Conservation (phyloP, 2,888 invertebrate species). For the Acleris emargana region DNA sequence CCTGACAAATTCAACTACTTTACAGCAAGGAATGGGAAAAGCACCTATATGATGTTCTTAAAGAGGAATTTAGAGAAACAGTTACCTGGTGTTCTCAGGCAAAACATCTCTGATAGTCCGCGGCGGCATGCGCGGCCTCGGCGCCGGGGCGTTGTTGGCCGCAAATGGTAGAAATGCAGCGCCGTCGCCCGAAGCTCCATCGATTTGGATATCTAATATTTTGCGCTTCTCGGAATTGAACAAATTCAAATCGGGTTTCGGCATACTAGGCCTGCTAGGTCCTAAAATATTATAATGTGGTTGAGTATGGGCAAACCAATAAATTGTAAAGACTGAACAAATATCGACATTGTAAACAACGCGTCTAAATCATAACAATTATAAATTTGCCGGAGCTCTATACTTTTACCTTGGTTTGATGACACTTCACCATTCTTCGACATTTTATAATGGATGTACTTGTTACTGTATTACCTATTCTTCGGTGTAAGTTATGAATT, state of each 20-base stretch:
- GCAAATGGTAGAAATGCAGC: slow-evolving; percentile 82
- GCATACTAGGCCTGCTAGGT: slow-evolving; percentile 72
- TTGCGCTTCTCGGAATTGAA: slow-evolving; percentile 82
- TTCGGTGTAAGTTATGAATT: slow-evolving; percentile 59
- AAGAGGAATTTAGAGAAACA: no score
- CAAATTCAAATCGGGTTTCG: slow-evolving; percentile 76
- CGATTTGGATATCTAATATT: slow-evolving; percentile 83
- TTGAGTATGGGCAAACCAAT: no score
- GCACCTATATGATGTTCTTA: no score
- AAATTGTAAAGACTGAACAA: no score
- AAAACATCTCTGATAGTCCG: slow-evolving; percentile 77
- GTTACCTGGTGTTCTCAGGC: slow-evolving; percentile 76
- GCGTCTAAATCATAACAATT: slow-evolving; percentile 16
- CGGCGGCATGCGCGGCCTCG: slow-evolving; percentile 66
- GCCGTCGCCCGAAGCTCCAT: slow-evolving; percentile 73
- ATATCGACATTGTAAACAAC: slow-evolving; percentile 19
- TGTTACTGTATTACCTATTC: slow-evolving; percentile 55
- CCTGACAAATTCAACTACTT: no score
- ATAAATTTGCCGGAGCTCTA: slow-evolving; percentile 21
- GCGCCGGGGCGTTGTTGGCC: slow-evolving; percentile 56
- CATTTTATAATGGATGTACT: slow-evolving; percentile 74
- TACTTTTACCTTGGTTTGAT: slow-evolving; percentile 81
- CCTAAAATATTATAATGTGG: slow-evolving; percentile 53
- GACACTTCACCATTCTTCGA: slow-evolving; percentile 89
- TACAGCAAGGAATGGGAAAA: no score